Percentiles rank a stretch among this genome's conserved stretches.
Conservation (phyloP, 2,113 vertebrate genomes). For the Aleadryas rufinucha region DNA sequence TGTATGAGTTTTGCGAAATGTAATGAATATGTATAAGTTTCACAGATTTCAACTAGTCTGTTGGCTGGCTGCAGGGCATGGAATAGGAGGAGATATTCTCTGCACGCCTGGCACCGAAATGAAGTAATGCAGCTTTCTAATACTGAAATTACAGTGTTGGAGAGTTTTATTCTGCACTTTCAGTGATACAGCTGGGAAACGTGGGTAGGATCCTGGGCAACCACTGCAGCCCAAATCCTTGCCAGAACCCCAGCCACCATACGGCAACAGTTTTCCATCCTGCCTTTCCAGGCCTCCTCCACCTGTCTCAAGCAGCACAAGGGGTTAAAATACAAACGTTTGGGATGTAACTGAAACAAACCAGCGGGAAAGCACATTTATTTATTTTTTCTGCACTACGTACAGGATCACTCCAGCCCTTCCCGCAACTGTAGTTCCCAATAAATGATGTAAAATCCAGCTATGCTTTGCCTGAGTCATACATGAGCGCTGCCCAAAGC, state of each 20-base stretch:
- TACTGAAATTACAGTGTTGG: background rate
- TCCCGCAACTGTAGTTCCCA: background rate
- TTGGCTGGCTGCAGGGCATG: background rate
- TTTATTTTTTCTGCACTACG: background rate
- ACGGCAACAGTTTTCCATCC: background rate
- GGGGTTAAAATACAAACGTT: background rate
- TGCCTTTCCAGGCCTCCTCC: background rate
- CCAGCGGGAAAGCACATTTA: background rate
- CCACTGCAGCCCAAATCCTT: background rate
- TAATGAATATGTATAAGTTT: background rate
- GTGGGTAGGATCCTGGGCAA: background rate
- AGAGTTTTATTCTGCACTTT: background rate
- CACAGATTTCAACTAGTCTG: background rate
- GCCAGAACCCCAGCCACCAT: accelerated
- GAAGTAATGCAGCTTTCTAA: background rate
- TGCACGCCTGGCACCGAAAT: accelerated
- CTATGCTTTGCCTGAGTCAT: background rate
- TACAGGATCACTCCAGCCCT: background rate
- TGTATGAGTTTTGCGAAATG: background rate
- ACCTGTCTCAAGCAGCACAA: background rate
- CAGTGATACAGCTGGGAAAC: background rate
- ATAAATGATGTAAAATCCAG: background rate
- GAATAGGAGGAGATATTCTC: background rate
- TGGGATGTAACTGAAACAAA: background rate
- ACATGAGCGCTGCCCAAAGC: background rate